These are phyloP conservation scores for Camelus dromedarius DNA, from an alignment of 2,113 vertebrate genomes.

Conservation along the genomic window DNA sequence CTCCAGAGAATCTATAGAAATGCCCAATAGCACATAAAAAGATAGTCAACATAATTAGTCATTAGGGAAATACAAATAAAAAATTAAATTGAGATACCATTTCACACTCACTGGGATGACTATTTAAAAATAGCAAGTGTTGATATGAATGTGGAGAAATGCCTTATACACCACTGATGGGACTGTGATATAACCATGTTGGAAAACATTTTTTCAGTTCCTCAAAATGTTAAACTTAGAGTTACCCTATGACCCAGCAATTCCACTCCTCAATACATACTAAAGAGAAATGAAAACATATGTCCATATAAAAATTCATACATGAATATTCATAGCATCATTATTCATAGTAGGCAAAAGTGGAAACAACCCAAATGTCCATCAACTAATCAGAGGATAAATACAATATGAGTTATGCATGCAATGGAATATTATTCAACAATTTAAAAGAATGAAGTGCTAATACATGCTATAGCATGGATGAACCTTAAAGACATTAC, in stretches of 20 bases:
- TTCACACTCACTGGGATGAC: not conserved
- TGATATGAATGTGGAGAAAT: not conserved
- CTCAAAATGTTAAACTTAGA: not conserved
- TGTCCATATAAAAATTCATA: not conserved
- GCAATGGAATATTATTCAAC: not conserved
- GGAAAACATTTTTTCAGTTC: not conserved
- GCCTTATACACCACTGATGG: not conserved
- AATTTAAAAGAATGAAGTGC: not conserved
- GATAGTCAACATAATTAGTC: not conserved
- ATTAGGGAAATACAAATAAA: constrained; percentile 2
- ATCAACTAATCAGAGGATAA: not conserved
- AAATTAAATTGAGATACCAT: not conserved
- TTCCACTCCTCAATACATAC: not conserved
- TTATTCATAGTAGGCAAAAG: not conserved
- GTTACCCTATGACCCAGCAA: not conserved
- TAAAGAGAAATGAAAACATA: not conserved
- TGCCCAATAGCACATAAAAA: not conserved
- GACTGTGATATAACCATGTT: not conserved
- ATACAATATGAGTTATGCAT: not conserved
- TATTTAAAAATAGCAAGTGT: not conserved
- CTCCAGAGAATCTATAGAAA: not conserved
- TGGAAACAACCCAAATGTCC: not conserved
- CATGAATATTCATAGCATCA: not conserved
- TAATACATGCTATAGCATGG: not conserved
- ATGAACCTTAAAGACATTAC: not conserved